Conservation (phyloP, 2,888 invertebrate genomes). For the Heteromurus nitidus region DNA sequence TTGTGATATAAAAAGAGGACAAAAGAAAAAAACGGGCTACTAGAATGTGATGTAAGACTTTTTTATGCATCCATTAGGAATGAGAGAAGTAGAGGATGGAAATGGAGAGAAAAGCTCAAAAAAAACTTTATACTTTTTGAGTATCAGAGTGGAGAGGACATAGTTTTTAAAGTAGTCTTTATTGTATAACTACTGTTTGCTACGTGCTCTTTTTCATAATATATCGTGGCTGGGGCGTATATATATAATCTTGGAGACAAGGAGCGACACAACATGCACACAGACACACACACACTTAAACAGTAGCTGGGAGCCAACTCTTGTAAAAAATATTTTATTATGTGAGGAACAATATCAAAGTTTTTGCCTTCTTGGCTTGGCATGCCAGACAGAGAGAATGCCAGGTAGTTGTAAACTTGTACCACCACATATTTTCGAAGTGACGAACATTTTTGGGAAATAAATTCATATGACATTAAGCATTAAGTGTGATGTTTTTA, state of each 20-base stretch:
- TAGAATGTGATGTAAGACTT: slow-evolving; percentile 1
- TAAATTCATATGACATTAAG: too few relatives aligned
- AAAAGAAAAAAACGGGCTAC: neutral
- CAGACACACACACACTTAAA: too few relatives aligned
- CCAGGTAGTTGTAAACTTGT: neutral
- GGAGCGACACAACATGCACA: neutral
- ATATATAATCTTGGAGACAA: slow-evolving; percentile 21
- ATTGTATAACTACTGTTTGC: neutral
- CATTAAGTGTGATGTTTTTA: too few relatives aligned
- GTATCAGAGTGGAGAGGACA: neutral
- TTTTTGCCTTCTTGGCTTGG: neutral
- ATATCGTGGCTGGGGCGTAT: slow-evolving; percentile 18
- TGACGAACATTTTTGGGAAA: too few relatives aligned
- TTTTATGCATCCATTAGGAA: slow-evolving; percentile 24
- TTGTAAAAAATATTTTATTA: slow-evolving; percentile 31
- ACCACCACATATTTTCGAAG: too few relatives aligned
- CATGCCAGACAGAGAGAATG: neutral
- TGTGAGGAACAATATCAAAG: slow-evolving; percentile 22
- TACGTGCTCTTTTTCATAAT: slow-evolving; percentile 14
- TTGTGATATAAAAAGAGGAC: slow-evolving; percentile 7
- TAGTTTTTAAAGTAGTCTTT: slow-evolving; percentile 14
- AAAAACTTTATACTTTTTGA: neutral
- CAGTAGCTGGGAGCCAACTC: slow-evolving; percentile 9
- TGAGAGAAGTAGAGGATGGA: neutral
- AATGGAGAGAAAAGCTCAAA: neutral